These are phyloP conservation scores for Luehdorfia chinensis DNA, from an alignment of 1,140 invertebrate species.

Conservation along the genomic window DNA sequence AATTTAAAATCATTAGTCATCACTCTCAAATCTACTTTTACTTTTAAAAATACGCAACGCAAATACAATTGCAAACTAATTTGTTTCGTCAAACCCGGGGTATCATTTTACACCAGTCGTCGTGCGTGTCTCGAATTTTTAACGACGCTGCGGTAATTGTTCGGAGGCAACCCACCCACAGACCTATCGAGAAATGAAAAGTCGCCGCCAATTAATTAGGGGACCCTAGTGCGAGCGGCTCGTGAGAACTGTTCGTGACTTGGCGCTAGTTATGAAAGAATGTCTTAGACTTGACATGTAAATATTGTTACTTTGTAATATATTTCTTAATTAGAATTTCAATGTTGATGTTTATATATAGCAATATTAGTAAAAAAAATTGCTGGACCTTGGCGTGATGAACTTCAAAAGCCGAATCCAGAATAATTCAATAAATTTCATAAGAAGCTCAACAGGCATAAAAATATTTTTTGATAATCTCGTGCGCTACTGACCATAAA, in stretches of 20 bases:
- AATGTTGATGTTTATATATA: too few species aligned
- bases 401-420: neutral
- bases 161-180: conserved; percentile 29
- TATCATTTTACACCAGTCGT: conserved; percentile 23
- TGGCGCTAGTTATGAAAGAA: conserved; percentile 18
- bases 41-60: conserved; percentile 16
- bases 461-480: too few species aligned
- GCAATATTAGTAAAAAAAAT: too few species aligned
- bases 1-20: too few species aligned
- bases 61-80: conserved; percentile 6
- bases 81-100: conserved; percentile 16
- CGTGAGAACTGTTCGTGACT: conserved; percentile 35
- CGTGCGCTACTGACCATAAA: too few species aligned
- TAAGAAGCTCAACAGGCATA: too few species aligned
- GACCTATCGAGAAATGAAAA: conserved; percentile 49
- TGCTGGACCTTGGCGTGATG: too few species aligned
- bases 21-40: too few species aligned
- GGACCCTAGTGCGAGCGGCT: conserved; percentile 29
- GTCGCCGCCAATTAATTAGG: conserved; percentile 61
- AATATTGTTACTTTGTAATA: too few species aligned
- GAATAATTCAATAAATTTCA: neutral
- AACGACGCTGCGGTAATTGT: conserved; percentile 33
- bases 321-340: too few species aligned
- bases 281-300: too few species aligned
- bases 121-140: conserved; percentile 26